A percentile compares a stretch with the other conserved stretches of the same genome.
Evolutionary conservation across 2,888 invertebrate genomes (phyloP).

Genomic region (Eupithecia abbreviata): DNA sequence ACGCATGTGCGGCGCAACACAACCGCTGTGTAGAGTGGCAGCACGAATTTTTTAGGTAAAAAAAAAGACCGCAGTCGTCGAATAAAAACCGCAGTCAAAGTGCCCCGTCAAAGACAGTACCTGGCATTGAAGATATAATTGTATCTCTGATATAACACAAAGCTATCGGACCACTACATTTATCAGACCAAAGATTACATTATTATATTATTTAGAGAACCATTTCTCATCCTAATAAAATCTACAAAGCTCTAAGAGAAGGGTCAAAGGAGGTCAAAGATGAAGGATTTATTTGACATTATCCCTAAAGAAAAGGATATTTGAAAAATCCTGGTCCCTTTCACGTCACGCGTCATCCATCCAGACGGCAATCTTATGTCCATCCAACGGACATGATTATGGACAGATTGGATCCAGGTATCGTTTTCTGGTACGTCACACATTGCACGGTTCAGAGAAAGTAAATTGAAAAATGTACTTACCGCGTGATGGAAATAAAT

Average conservation of each 20-base stretch:
- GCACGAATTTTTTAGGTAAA: no score
- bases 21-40: no score
- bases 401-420: conserved; percentile 15
- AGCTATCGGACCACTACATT: neutral
- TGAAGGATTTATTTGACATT: conserved; percentile 16
- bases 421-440: conserved; percentile 17
- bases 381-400: neutral
- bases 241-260: conserved; percentile 3
- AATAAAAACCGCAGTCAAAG: no score
- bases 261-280: conserved; percentile 11
- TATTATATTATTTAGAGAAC: neutral
- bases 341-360: neutral
- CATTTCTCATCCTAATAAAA: neutral
- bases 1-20: no score
- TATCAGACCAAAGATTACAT: neutral
- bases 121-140: no score
- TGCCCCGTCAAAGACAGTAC: no score
- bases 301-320: conserved; percentile 9
- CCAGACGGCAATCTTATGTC: neutral
- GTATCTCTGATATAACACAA: neutral
- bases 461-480: conserved; percentile 7
- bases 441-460: conserved; percentile 4
- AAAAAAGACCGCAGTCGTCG: no score
- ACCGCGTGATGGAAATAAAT: neutral
- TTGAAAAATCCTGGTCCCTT: neutral